phyloP scores from a whole-genome alignment of 2,888 invertebrate species.

The Epirrhoe alternata region DNA sequence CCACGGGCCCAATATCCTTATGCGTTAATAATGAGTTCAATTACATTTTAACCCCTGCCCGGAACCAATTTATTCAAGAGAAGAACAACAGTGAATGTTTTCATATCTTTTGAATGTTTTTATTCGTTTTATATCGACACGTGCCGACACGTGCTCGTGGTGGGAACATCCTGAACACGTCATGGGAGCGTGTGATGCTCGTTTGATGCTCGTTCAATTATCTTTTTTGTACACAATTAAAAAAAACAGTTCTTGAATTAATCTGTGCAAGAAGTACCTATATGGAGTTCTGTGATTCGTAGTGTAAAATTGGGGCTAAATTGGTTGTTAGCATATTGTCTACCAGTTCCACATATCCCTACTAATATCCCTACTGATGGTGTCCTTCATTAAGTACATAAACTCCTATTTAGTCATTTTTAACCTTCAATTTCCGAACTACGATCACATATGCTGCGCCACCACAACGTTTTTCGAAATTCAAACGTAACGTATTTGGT shows the following conservation, averaged over 20 bases:
- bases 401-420: too few relatives aligned
- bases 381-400: too few relatives aligned
- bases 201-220: conserved; percentile 33
- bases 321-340: too few relatives aligned
- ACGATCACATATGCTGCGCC: too few relatives aligned
- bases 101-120: conserved; percentile 71
- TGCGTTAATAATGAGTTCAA: conserved; percentile 80
- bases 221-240: not conserved
- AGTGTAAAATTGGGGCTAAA: too few relatives aligned
- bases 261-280: not conserved
- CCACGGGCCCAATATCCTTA: conserved; percentile 39
- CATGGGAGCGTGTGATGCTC: conserved; percentile 62
- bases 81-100: conserved; percentile 72
- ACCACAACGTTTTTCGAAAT: too few relatives aligned
- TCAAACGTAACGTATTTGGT: too few relatives aligned
- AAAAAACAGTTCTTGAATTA: not conserved
- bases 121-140: conserved; percentile 68
- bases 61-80: conserved; percentile 79
- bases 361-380: too few relatives aligned
- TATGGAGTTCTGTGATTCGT: too few relatives aligned
- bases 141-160: conserved; percentile 62
- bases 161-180: conserved; percentile 79
- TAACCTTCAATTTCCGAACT: too few relatives aligned
- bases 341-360: too few relatives aligned
- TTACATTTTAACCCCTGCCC: conserved; percentile 78